Evolutionary conservation across 2,888 invertebrate genomes (phyloP), one percentile per base, ranked within the genome.

Genomic region (Cheilosia scutellata): DNA sequence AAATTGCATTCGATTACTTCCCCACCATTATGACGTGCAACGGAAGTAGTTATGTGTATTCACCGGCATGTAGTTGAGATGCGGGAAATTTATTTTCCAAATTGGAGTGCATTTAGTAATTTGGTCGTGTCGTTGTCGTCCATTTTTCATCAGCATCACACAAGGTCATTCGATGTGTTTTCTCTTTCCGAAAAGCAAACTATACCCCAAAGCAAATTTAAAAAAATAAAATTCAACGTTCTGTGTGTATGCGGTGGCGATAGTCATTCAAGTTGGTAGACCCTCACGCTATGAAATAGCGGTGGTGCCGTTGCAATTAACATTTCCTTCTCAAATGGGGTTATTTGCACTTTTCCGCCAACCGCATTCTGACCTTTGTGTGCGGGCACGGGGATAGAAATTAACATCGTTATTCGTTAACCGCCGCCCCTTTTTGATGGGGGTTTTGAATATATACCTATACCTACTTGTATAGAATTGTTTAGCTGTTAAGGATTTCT

Each of bases 1-100:
- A 82, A 76, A 76, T 82, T 82, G 70, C 53, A 66, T 78, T 82
- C 40, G 65, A 55, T 72, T 78, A 78, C 62, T 72, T 58, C 16
- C 49, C 40, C 42, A 51, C 20, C 31, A 51, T 33, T 42, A 44
- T 13, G 40, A 25, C 55, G 37, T 37, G 4, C 11, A 20, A 57
- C 68, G 62, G 62, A 82, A 70, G 55, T 70, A 20, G 33, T 63
- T 79, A 74, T 44, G 33, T 5, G 5, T 31, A 74, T 27, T 55
- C 33, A 16, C 25, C 16, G 29, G 33, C 29, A 62, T 57, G 31
- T 25, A 40, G 47, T 60, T 60, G 9, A 40, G 62, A 57, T 68
- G 57, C 51, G 62, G 58, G 66, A 29, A 78, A 40, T 57, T 42
- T 51, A 49, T 72, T 42, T 62, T 71, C 68, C 33, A 62, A 71